Evolutionary conservation across 2,113 vertebrate species (phyloP).

Genomic region (Aegotheles bennettii): DNA sequence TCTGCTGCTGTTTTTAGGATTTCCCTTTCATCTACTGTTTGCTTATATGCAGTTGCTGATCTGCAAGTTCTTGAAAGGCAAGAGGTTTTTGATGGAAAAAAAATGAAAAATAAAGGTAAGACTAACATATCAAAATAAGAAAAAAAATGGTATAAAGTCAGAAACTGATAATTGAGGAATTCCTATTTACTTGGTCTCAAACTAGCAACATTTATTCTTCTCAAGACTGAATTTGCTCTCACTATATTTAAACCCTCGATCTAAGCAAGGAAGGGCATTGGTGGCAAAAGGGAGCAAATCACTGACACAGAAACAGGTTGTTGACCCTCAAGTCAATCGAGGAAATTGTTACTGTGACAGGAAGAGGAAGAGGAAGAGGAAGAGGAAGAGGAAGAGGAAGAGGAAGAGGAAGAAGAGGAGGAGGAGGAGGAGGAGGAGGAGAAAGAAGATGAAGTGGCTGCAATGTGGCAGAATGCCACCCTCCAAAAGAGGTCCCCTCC

Average conservation of each 20-base stretch:
- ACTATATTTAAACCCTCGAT: neutral
- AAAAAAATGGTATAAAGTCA: neutral
- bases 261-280: neutral
- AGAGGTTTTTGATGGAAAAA: neutral
- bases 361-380: neutral
- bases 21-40: neutral
- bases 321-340: neutral
- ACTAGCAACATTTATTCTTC: neutral
- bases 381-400: neutral
- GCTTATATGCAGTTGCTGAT: neutral
- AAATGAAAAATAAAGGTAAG: neutral
- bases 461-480: neutral
- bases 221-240: neutral
- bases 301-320: neutral
- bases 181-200: neutral
- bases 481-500: too few relatives aligned
- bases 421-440: neutral
- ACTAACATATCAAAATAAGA: neutral
- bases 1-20: neutral
- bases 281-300: neutral
- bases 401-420: neutral
- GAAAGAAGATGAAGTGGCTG: neutral
- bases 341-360: neutral
- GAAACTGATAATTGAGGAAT: neutral
- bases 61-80: neutral